Evolutionary conservation across 1,140 invertebrate species (phyloP).

Genomic region (Streblospio benedicti): DNA sequence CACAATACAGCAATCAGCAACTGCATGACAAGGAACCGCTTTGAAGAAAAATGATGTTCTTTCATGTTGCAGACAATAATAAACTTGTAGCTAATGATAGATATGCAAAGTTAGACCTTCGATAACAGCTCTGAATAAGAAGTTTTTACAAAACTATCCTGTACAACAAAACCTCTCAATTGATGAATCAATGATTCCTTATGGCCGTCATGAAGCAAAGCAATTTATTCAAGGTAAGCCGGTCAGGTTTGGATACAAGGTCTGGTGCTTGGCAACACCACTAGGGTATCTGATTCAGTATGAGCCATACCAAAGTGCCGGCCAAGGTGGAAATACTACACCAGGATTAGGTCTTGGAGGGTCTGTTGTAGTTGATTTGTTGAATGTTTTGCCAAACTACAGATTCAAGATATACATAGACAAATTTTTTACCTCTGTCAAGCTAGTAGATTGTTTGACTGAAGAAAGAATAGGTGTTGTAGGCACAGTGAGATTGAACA

Average conservation of each 20-base stretch:
- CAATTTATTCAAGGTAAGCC: slow-evolving; percentile 25
- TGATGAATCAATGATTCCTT: too few relatives aligned
- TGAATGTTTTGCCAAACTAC: not conserved
- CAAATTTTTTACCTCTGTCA: not conserved
- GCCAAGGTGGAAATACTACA: not conserved
- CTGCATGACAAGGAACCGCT: too few relatives aligned
- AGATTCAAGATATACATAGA: not conserved
- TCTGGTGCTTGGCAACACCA: slow-evolving; percentile 9
- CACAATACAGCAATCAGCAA: too few relatives aligned
- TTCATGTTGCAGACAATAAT: too few relatives aligned
- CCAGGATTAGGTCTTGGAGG: not conserved
- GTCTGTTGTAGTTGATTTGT: not conserved
- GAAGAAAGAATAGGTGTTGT: slow-evolving; percentile 3
- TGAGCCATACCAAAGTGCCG: slow-evolving; percentile 1
- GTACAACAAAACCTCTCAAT: not conserved
- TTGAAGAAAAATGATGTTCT: too few relatives aligned
- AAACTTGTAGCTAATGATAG: too few relatives aligned
- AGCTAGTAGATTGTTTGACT: not conserved
- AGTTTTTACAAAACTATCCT: not conserved
- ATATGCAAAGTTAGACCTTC: too few relatives aligned
- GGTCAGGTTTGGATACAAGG: slow-evolving; percentile 24
- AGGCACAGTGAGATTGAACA: slow-evolving; percentile 3
- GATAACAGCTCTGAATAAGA: not conserved
- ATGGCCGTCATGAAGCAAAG: slow-evolving; percentile 19
- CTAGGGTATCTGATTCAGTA: slow-evolving; percentile 3